Base-by-base conservation (phyloP, 2,797 vertebrate species). In the Sebastes vulpes region DNA sequence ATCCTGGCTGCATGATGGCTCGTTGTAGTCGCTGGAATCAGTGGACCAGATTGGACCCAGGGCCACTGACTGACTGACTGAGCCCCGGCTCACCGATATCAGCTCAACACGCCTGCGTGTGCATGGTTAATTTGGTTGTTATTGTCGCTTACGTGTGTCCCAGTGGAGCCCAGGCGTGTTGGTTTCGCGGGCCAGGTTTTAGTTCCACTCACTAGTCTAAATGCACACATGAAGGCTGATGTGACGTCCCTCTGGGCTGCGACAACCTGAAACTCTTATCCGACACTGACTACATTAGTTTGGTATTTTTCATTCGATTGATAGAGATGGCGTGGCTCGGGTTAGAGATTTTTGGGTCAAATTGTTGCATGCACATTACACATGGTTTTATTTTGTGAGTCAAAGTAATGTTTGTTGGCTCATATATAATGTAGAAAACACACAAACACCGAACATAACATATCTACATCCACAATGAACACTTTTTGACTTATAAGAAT, bases 141-240 rank as follows among this genome's bases (percentile, higher is more conserved):
- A 89, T 83, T 89, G 89, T 92, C 81, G 54, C 88, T 85, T 88
- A 83, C 83, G 75, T 77, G 79, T 90, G 87, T 94, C 88, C 87
- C 85, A 65, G 8, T 68, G 81, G 92, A 90, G 83, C 79, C 71
- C 53, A 77, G 67, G 72, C 75, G 29, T 65, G 75, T 92, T 85
- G 88, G 81, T 93, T 77, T 86, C 8, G 31, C 59, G 67, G 76
- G 68, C 86, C 73, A 84, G 92, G 91, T 93, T 93, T 95, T 92
- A 92, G 76, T 94, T 94, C 92, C 93, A 94, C 88, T 93, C 92
- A 90, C 85, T 94, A 82, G 89, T 90, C 93, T 92, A 87, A 90
- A 90, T 83, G 82, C 65, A 84, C 87, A 93, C 88, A 87, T 67
- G 79, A 66, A 86, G 71, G 83, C 76, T 88, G 82, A 93, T 93